These are phyloP conservation scores for Indri indri DNA, from an alignment of 2,113 vertebrate species.

Conservation along the genomic window DNA sequence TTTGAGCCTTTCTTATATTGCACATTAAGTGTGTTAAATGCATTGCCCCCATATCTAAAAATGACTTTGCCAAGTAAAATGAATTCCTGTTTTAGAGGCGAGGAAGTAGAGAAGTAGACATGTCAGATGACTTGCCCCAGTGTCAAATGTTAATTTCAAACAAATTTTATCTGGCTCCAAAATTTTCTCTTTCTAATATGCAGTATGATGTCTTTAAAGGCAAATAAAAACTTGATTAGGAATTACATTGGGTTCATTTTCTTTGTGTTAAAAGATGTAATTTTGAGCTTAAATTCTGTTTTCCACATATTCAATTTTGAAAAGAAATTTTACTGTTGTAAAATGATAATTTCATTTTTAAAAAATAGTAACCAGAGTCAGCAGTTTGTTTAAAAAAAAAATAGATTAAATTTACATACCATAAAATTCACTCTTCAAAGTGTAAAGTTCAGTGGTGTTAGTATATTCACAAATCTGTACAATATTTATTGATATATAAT, in stretches of 20 bases:
- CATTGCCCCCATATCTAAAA: background rate
- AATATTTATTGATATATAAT: background rate
- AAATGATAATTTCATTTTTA: background rate
- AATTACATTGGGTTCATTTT: background rate
- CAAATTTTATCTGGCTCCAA: background rate
- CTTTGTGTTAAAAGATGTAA: background rate
- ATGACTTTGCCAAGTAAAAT: background rate
- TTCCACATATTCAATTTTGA: background rate
- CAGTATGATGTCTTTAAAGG: background rate
- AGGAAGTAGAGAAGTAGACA: background rate
- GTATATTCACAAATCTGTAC: background rate
- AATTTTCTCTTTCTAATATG: background rate
- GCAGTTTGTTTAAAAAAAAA: background rate
- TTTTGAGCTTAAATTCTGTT: background rate
- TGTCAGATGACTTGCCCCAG: background rate
- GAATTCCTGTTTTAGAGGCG: background rate
- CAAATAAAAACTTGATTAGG: background rate
- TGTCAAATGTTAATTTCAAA: background rate
- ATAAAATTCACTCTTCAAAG: background rate
- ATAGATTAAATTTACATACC: background rate
- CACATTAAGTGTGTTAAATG: background rate
- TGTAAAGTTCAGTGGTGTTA: background rate
- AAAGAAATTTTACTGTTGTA: background rate
- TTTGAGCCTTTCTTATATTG: background rate
- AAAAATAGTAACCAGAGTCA: background rate